These are phyloP conservation scores for Acropternis orthonyx DNA, from an alignment of 2,797 vertebrate species.

Conservation along the genomic window DNA sequence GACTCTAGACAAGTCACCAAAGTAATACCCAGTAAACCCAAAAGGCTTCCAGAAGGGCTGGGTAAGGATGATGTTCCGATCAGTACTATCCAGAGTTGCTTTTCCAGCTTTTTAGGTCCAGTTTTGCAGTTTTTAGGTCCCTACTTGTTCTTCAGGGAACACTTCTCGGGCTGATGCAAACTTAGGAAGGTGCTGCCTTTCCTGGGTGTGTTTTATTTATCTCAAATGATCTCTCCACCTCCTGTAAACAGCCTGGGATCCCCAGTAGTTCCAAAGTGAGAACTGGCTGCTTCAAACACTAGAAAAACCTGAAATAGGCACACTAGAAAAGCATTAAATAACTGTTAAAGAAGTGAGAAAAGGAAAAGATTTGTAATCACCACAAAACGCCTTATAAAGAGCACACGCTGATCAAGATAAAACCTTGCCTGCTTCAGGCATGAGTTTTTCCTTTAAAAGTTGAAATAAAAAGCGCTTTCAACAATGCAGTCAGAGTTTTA, in stretches of 20 bases:
- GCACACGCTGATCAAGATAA: accelerated
- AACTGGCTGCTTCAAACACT: neutral
- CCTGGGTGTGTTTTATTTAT: neutral
- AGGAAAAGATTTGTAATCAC: neutral
- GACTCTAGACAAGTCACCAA: neutral
- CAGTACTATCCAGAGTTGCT: neutral
- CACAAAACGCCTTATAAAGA: neutral
- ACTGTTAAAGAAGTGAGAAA: neutral
- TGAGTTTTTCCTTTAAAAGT: neutral
- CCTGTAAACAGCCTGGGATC: neutral
- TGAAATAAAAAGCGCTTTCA: neutral
- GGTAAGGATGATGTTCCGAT: neutral
- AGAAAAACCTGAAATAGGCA: neutral
- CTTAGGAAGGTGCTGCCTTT: neutral
- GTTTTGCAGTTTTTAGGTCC: neutral
- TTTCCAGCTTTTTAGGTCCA: neutral
- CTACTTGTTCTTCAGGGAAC: neutral
- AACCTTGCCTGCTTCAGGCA: neutral
- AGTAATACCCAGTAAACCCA: neutral
- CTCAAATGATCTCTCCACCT: accelerated
- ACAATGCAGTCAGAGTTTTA: neutral
- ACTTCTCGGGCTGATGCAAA: neutral
- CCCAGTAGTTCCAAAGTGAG: neutral
- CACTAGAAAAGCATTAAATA: neutral
- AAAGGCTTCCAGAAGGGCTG: neutral